Evolutionary conservation across 2,888 invertebrate genomes (phyloP), one percentile per base, ranked within the genome.

Genomic region (Dasysyrphus tricinctus): DNA sequence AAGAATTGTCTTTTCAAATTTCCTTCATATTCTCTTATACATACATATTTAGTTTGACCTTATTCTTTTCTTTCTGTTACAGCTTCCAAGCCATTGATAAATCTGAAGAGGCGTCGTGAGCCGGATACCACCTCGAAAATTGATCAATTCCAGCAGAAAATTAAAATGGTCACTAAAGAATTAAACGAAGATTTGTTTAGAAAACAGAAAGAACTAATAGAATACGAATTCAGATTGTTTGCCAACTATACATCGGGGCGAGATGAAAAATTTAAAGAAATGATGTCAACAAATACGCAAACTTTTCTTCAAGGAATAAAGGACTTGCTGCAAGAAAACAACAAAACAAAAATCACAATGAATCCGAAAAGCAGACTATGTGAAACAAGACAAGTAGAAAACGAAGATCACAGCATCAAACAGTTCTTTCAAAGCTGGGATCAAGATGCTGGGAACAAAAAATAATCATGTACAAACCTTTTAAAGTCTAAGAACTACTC

Each of bases 171-270:
- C 11, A 16, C 51, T 51, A 37, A 24, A 69, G 69, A 69, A n/a
- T 51, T 69, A 0, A 69, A 69, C 39, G 69, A 69, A 24, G 69
- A 69, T 51, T 37, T 69, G 24, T 69, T 39, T 24, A 16, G 7
- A 11, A 69, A 69, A 37, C 69, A 51, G n/a, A 69, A 69, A 49
- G 24, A 69, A 14, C 69, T 69, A 7, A 37, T 69, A 8, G 69
- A 69, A 14, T 69, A 69, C 14, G 69, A 69, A 11, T 69, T 69
- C 51, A 51, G 37, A 51, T 37, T 69, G 51, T 69, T 69, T 39
- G 34, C 69, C 37, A 51, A 69, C 9, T 69, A 37, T 24, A 51
- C 69, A 7, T 0, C 49, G 9, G 51, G 51, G 0, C 34, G 69
- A 0, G 69, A 69, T 14, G 51, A 51, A 8, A 51, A 51, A 29